phyloP scores from a whole-genome alignment of 2,113 vertebrate species.

The Hirundichthys speculiger region DNA sequence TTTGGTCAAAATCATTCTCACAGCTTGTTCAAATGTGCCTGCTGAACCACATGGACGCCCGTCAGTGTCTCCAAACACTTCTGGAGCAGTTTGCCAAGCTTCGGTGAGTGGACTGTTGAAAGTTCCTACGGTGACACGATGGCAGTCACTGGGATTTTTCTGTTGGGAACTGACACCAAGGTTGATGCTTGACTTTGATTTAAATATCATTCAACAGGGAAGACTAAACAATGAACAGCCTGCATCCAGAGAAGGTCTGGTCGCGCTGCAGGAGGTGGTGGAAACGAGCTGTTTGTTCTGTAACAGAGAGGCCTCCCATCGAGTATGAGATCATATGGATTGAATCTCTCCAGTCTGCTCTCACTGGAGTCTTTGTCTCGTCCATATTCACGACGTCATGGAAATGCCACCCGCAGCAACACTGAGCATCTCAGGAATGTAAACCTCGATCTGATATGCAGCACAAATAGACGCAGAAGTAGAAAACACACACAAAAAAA shows the following conservation, averaged over 20 bases:
- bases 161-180: background rate
- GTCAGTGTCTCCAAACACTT: no score
- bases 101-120: no score
- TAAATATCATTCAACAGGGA: background rate
- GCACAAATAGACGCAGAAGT: slow-evolving; percentile 12
- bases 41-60: background rate
- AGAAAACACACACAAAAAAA: slow-evolving; percentile 17
- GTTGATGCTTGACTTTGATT: background rate
- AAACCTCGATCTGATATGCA: slow-evolving; percentile 22
- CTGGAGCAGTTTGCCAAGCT: no score
- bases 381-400: slow-evolving; percentile 6
- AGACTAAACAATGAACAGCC: background rate
- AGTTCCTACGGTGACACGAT: no score
- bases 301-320: slow-evolving; percentile 23
- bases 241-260: background rate
- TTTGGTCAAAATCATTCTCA: slow-evolving; percentile 23
- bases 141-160: no score
- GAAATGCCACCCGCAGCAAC: slow-evolving; percentile 19
- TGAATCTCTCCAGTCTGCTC: slow-evolving; percentile 39
- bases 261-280: background rate
- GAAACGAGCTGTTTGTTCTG: slow-evolving; percentile 48
- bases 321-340: slow-evolving; percentile 54
- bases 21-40: slow-evolving; percentile 11
- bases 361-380: slow-evolving; percentile 66
- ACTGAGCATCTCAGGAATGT: slow-evolving; percentile 49